Evolutionary conservation across 92 coral and sea anemone genomes (phyloP).

Genomic region (Siderastrea radians): DNA sequence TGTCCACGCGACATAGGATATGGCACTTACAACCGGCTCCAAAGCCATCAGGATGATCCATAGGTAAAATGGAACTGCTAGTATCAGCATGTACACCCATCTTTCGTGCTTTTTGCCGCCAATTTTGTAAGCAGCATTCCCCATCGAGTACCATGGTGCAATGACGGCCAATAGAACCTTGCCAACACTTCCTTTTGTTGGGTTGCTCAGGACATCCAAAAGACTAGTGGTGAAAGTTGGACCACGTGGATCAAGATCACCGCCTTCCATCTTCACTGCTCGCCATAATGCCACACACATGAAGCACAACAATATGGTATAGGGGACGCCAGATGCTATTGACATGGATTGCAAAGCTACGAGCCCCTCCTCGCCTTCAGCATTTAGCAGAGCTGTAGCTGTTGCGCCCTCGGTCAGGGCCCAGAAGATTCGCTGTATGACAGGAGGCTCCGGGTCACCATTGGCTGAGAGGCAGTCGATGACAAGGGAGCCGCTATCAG

Average conservation of each 20-base stretch:
- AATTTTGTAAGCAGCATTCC: conserved; percentile 84
- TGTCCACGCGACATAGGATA: conserved; percentile 89
- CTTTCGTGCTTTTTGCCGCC: conserved; percentile 38
- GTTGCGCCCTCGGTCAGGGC: conserved; percentile 85
- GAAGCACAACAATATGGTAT: conserved; percentile 74
- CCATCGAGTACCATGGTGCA: conserved; percentile 88
- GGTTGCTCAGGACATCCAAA: conserved; percentile 72
- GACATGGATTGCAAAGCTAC: conserved; percentile 82
- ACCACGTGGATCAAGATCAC: conserved; percentile 70
- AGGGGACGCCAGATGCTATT: conserved; percentile 77
- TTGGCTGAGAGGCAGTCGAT: conserved; percentile 95
- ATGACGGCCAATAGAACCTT: conserved; percentile 66
- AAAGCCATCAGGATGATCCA: conserved; percentile 80
- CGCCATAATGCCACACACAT: conserved; percentile 87
- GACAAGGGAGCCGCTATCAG: conserved; percentile 95
- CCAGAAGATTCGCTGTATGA: conserved; percentile 93
- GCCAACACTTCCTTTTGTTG: conserved; percentile 40
- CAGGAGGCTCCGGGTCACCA: conserved; percentile 94
- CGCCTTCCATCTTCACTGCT: conserved; percentile 69
- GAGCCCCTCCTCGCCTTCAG: conserved; percentile 76
- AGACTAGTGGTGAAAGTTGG: conserved; percentile 80
- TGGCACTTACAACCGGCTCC: conserved; percentile 72
- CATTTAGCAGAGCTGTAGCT: conserved; percentile 83
- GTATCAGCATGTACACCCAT: conserved; percentile 77
- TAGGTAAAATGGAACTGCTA: conserved; percentile 83